Base-by-base conservation (phyloP, 2,797 vertebrate species). In the Buphagus erythrorhynchus region DNA sequence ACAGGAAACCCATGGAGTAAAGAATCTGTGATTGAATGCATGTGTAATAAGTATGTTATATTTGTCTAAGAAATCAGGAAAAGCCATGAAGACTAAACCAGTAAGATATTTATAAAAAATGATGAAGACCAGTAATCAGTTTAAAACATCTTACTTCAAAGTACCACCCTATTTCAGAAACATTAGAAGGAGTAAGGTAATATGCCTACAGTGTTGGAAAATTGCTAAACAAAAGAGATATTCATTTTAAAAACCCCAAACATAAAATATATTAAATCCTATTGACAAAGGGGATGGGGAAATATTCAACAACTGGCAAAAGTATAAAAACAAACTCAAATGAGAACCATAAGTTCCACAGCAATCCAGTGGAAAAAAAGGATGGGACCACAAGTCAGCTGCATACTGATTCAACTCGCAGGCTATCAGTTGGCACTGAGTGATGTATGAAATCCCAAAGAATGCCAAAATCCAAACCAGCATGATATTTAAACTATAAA, bases 271-370 rank as follows among this genome's bases (percentile, higher is more conserved):
- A 87, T 82, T 51, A 80, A 91, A 80, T 85, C 49, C 13, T 55
- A 76, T 89, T 95, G 86, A 90, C 61, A 94, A 94, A 24, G 13
- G 13, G 49, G 17, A 74, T 69, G 36, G 52, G 14, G n/a, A 95
- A 86, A 88, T 71, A 93, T 80, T 95, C 63, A 93, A 75, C 68
- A 93, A 93, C 62, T 96, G 90, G 93, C 69, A 92, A 88, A 87
- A 91, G 48, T 74, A 86, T 92, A 85, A 93, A 96, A 97, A 83
- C 77, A 92, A 83, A 25, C 54, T 91, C n/a, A 95, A 94, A 96
- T 96, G 74, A 96, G 86, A 97, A 93, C 68, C 87, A 94, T 63
- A 92, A 95, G 57, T 86, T 75, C 33, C 63, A 86, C 22, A 93
- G 67, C 3, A 36, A 93, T 73, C 38, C 83, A 68, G 25, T 25